phyloP scores from a whole-genome alignment of 2,113 vertebrate species.

The Dascyllus trimaculatus region DNA sequence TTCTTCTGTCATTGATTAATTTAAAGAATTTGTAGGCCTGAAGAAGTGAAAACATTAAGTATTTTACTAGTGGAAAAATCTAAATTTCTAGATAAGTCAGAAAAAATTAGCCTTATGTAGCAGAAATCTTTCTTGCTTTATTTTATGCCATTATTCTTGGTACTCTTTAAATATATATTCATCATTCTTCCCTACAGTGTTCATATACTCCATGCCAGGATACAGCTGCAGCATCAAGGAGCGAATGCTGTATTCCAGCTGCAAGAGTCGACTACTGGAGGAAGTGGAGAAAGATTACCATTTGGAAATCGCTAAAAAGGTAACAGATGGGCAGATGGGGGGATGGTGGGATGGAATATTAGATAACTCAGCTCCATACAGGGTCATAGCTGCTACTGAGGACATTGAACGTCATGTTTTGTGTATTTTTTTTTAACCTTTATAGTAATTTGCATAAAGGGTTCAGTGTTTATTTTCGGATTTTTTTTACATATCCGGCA shows the following conservation, averaged over 20 bases:
- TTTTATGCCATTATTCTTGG: not conserved
- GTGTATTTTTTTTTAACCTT: constrained; percentile 7
- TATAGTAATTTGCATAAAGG: not conserved
- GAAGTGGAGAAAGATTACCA: constrained; percentile 93
- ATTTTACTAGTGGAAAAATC: too few relatives aligned
- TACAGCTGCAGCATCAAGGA: constrained; percentile 98
- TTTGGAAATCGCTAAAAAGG: constrained; percentile 95
- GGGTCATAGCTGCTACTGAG: not conserved
- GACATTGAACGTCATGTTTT: not conserved
- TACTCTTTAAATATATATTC: not conserved
- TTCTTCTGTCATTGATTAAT: constrained; percentile 2
- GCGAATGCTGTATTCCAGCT: constrained; percentile 98
- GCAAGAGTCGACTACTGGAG: constrained; percentile 96
- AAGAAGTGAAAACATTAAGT: too few relatives aligned
- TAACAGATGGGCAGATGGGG: constrained; percentile 60
- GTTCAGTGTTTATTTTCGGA: not conserved
- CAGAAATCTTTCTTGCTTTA: too few relatives aligned
- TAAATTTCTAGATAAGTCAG: too few relatives aligned
- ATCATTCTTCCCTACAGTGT: constrained; percentile 83
- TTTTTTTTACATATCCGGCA: not conserved
- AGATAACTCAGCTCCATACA: not conserved
- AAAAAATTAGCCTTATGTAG: too few relatives aligned
- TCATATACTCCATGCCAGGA: constrained; percentile 99
- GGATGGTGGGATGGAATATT: not conserved
- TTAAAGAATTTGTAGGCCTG: not conserved